Evolutionary conservation across 2,797 vertebrate genomes (phyloP).

Genomic region (Odontamblyopus rebecca): DNA sequence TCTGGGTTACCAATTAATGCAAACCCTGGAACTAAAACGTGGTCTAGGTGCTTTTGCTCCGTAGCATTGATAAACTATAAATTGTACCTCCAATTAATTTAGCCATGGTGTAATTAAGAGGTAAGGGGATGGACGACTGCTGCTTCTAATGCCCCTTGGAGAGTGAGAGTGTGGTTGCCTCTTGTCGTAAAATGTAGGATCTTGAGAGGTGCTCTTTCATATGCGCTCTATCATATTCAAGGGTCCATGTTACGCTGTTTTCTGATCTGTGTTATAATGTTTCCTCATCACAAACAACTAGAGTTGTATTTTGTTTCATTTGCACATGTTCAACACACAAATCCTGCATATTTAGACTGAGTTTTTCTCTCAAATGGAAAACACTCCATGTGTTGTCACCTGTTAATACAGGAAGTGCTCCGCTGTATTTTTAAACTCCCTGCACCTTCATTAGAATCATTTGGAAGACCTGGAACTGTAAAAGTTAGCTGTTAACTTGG

Average conservation of each 20-base stretch:
- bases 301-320: too few relatives aligned
- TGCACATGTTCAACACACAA: too few relatives aligned
- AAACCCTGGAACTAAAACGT: conserved; percentile 52
- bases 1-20: conserved; percentile 59
- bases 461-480: too few relatives aligned
- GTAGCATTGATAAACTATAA: conserved; percentile 62
- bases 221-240: conserved; percentile 31
- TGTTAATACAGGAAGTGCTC: too few relatives aligned
- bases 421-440: too few relatives aligned
- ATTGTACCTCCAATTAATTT: conserved; percentile 66
- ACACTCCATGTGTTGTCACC: too few relatives aligned
- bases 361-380: too few relatives aligned
- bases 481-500: too few relatives aligned
- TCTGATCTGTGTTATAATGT: too few relatives aligned
- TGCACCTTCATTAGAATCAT: too few relatives aligned
- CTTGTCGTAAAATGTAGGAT: conserved; percentile 49
- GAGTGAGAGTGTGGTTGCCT: conserved; percentile 39
- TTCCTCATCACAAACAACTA: too few relatives aligned
- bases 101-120: conserved; percentile 64
- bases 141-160: conserved; percentile 42
- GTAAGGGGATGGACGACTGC: conserved; percentile 30
- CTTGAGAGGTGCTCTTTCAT: conserved; percentile 40
- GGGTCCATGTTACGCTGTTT: not conserved
- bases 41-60: conserved; percentile 57
- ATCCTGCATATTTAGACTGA: too few relatives aligned